A percentile compares a stretch with the other conserved stretches of the same genome.
phyloP scores from a whole-genome alignment of 2,797 vertebrate genomes.

The Corythornis leucogaster region DNA sequence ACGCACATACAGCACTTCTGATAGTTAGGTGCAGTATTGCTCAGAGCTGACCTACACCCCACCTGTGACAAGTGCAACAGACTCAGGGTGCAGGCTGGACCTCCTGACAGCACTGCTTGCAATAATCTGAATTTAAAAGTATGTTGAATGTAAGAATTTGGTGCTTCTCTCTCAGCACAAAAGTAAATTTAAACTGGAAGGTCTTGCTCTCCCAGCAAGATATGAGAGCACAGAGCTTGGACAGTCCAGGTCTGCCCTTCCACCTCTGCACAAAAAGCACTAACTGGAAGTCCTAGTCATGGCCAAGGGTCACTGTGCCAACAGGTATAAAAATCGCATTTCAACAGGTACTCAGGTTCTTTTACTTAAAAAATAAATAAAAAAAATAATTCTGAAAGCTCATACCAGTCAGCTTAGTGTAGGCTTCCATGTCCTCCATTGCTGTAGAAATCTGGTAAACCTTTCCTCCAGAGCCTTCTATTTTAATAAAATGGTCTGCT shows the following conservation, averaged over 20 bases:
- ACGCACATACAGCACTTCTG: background rate
- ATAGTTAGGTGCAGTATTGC: background rate
- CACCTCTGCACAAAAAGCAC: background rate
- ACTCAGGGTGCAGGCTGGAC: background rate
- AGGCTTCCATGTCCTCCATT: slow-evolving; percentile 95
- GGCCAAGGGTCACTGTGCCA: too few species aligned
- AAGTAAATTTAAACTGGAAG: background rate
- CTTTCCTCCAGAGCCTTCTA: slow-evolving; percentile 81
- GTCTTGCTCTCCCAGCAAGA: background rate
- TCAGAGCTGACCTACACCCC: background rate
- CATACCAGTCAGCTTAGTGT: slow-evolving; percentile 93
- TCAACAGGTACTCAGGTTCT: background rate
- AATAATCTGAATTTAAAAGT: background rate
- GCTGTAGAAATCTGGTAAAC: slow-evolving; percentile 85
- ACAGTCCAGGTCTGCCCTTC: background rate
- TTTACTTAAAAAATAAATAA: background rate
- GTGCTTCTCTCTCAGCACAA: background rate
- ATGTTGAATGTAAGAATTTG: background rate
- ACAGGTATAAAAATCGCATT: background rate
- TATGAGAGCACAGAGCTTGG: background rate
- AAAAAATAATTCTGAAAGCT: background rate
- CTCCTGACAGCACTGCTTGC: background rate
- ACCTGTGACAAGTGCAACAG: background rate
- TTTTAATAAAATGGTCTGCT: slow-evolving; percentile 85
- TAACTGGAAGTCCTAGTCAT: background rate